These are phyloP conservation scores for Polypterus bichir DNA, from an alignment of 2,113 vertebrate genomes.

Conservation along the genomic window DNA sequence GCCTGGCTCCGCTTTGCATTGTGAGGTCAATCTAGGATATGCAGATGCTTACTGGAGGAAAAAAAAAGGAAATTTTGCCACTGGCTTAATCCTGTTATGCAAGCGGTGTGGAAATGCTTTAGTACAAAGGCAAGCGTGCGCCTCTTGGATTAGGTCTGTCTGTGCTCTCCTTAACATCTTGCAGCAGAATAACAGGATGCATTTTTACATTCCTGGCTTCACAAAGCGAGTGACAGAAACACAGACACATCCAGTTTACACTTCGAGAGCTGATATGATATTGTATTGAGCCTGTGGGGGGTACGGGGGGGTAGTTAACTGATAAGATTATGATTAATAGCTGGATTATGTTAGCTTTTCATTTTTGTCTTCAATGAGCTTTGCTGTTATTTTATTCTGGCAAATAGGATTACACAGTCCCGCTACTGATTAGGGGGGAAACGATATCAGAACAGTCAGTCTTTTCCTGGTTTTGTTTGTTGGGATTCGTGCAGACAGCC, in stretches of 20 bases:
- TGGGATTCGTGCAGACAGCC: slow-evolving; percentile 26
- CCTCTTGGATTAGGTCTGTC: no score
- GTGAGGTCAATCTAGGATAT: no score
- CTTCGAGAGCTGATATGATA: slow-evolving; percentile 35
- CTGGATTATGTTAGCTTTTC: slow-evolving; percentile 38
- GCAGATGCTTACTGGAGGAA: no score
- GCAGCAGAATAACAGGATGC: slow-evolving; percentile 65
- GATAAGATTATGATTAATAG: slow-evolving; percentile 51
- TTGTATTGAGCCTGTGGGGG: slow-evolving; percentile 27
- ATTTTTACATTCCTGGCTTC: slow-evolving; percentile 49
- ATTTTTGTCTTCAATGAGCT: slow-evolving; percentile 18
- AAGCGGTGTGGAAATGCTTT: no score
- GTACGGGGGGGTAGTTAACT: slow-evolving; percentile 3
- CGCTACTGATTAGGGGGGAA: slow-evolving; percentile 43
- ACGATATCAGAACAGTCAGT: slow-evolving; percentile 49
- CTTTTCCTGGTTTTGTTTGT: slow-evolving; percentile 71
- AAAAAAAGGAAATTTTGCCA: no score
- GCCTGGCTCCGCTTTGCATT: no score
- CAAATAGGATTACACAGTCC: slow-evolving; percentile 27
- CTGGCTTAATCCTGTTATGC: no score
- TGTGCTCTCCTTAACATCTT: not conserved
- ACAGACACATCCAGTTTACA: slow-evolving; percentile 22
- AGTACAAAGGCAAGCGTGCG: no score
- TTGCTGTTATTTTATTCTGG: slow-evolving; percentile 10
- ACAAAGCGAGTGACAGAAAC: slow-evolving; percentile 44